Base-by-base conservation (phyloP, 1,140 invertebrate species). In the Brachystomella parvula region DNA sequence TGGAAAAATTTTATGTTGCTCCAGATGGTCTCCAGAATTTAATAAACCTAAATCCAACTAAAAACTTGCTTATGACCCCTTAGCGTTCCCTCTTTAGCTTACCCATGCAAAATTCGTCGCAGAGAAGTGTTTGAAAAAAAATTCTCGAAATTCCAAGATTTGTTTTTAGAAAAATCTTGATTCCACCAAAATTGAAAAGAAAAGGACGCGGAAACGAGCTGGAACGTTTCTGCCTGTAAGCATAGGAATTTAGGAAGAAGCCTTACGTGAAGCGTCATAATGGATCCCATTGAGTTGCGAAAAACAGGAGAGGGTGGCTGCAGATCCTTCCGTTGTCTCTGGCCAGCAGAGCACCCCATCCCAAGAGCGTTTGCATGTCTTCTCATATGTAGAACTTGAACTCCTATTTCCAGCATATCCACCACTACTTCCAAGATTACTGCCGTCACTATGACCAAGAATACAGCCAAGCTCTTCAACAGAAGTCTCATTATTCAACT, bases 341-440 rank as follows among this genome's bases (percentile, higher is more conserved):
- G 86, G 87, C 90, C 90, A 93, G 74, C 90, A 92, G 0, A 88
- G 78, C 1, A 90, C 75, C 2, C 81, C 81, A 77, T 92, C 89
- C 79, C 83, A 89, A 28, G 32, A 47, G 3, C 61, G 61, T 15
- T 17, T 47, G 58, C 29, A 60, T 32, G 6, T 35, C 12, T 3
- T 9, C 26, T 26, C 30, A 60, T 6, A 30, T 30, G 9, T 19
- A 21, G 6, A 24, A 12, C 53, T 57, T 9, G 6, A 62, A n/a
- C 24, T 24, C 49, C 49, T 15, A 53, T 24, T 15, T 26, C 15
- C 12, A 53, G 49, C 12, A 53, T 12, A 53, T 24, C 12, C 6
- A 24, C 49, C 21, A 15, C 12, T 26, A 17, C 21, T 6, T 53
- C 49, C 12, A 6, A 24, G 12, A n/a, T n/a, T n/a, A n/a, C n/a